These are phyloP conservation scores for Felis catus DNA, from an alignment of 2,113 vertebrate genomes.

Conservation along the genomic window DNA sequence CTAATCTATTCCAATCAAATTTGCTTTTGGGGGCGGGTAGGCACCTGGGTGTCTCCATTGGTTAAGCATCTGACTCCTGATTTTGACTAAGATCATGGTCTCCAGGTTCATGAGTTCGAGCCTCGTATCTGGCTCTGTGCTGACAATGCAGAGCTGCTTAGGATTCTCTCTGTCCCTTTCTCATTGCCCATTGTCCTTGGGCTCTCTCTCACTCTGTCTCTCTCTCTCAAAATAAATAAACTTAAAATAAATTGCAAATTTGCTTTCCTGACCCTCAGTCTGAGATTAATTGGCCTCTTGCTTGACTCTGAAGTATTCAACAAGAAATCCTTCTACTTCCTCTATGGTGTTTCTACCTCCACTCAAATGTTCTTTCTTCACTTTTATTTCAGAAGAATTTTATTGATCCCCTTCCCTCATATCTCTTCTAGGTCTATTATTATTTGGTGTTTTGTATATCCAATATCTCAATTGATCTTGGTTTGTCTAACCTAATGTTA, in stretches of 20 bases:
- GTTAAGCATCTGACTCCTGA: too few relatives aligned
- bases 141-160: too few relatives aligned
- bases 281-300: neutral
- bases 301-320: neutral
- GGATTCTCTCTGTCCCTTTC: too few relatives aligned
- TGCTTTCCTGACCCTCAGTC: neutral
- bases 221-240: too few relatives aligned
- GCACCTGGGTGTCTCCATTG: too few relatives aligned
- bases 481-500: neutral
- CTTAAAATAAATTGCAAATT: neutral
- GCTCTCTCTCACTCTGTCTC: too few relatives aligned
- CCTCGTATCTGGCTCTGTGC: too few relatives aligned
- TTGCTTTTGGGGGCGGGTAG: neutral
- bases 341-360: neutral
- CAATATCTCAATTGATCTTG: neutral
- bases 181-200: too few relatives aligned
- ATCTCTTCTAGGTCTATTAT: neutral
- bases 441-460: neutral
- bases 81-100: too few relatives aligned
- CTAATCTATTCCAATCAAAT: neutral
- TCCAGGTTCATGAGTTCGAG: too few relatives aligned
- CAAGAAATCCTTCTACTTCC: neutral
- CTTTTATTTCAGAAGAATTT: neutral
- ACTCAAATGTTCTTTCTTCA: neutral
- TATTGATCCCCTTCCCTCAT: neutral